Percentiles rank a stretch among this genome's conserved stretches.
These are phyloP conservation scores for Alitta virens DNA, from an alignment of 2,888 invertebrate genomes.

Conservation along the genomic window DNA sequence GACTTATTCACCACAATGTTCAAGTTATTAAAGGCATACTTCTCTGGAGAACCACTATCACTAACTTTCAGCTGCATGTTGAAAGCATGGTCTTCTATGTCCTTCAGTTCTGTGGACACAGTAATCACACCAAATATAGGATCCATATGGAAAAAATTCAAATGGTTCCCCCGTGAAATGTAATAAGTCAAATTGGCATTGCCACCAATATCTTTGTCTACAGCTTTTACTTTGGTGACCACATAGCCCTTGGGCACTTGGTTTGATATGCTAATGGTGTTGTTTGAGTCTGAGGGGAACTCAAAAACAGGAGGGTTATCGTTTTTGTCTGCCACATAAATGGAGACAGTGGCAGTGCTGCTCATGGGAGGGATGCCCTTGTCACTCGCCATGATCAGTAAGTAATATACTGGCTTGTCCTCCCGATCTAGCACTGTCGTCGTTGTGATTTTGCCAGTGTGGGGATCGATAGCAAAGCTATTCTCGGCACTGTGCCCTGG, in stretches of 20 bases:
- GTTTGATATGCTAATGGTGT: constrained; percentile 16
- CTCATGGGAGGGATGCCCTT: constrained; percentile 19
- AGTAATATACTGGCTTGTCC: constrained; percentile 22
- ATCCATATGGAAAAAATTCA: constrained; percentile 21
- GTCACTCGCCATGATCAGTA: constrained; percentile 28
- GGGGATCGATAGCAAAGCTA: constrained; percentile 80
- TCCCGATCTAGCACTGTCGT: constrained; percentile 63
- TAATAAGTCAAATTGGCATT: constrained; percentile 23
- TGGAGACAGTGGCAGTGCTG: constrained; percentile 17
- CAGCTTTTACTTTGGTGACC: constrained; percentile 19
- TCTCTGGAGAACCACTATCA: constrained; percentile 17
- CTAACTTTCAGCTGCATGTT: constrained; percentile 19
- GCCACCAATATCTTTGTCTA: constrained; percentile 19
- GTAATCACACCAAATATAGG: constrained; percentile 20
- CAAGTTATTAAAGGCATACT: constrained; percentile 9
- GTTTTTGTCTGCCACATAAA: constrained; percentile 19
- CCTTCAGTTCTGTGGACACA: constrained; percentile 16
- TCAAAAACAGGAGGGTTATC: constrained; percentile 24
- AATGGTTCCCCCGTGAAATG: constrained; percentile 16
- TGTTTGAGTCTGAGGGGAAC: constrained; percentile 11
- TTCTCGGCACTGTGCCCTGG: constrained; percentile 56
- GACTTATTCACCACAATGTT: constrained; percentile 21
- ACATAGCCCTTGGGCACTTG: constrained; percentile 18
- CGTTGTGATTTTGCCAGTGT: constrained; percentile 81
- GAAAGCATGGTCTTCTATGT: constrained; percentile 12